These are phyloP conservation scores for Holothuria scabra DNA, from an alignment of 53 echinoderm and acorn worm genomes.

Conservation along the genomic window DNA sequence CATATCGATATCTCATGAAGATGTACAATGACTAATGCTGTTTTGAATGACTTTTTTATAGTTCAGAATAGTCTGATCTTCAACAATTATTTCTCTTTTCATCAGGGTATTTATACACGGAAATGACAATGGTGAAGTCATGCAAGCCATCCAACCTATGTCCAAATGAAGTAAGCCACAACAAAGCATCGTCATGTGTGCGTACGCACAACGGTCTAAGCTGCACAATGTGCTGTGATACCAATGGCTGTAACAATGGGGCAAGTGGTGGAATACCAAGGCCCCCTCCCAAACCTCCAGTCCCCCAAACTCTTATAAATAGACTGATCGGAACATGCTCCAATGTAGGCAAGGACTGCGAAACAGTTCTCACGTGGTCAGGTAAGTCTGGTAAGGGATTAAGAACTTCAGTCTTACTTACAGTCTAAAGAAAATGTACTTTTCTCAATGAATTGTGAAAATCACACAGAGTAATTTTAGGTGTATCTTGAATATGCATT, in stretches of 20 bases:
- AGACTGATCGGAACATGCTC: constrained; percentile 58
- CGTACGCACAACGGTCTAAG: constrained; percentile 64
- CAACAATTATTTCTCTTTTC: too few species aligned
- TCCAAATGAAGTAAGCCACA: constrained; percentile 36
- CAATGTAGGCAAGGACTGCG: constrained; percentile 23
- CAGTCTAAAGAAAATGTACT: too few species aligned
- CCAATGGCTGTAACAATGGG: constrained; percentile 77
- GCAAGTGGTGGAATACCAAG: constrained; percentile 68
- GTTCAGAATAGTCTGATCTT: too few species aligned
- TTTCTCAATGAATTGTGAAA: too few species aligned
- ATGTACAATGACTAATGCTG: too few species aligned
- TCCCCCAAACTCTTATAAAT: constrained; percentile 77
- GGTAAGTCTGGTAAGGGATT: not conserved
- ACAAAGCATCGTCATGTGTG: constrained; percentile 69
- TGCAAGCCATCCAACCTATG: constrained; percentile 68
- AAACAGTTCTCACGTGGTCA: constrained; percentile 26
- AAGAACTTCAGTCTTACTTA: too few species aligned
- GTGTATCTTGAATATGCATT: too few species aligned
- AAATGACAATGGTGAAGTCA: constrained; percentile 77
- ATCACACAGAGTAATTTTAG: too few species aligned
- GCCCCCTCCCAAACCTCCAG: constrained; percentile 87
- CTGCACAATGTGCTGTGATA: constrained; percentile 75
- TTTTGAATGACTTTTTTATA: too few species aligned
- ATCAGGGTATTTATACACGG: constrained; percentile 71
- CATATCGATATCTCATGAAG: too few species aligned